A percentile compares a stretch with the other conserved stretches of the same genome.
Evolutionary conservation across 2,888 invertebrate species (phyloP).

Genomic region (Galerucella nymphaeae): DNA sequence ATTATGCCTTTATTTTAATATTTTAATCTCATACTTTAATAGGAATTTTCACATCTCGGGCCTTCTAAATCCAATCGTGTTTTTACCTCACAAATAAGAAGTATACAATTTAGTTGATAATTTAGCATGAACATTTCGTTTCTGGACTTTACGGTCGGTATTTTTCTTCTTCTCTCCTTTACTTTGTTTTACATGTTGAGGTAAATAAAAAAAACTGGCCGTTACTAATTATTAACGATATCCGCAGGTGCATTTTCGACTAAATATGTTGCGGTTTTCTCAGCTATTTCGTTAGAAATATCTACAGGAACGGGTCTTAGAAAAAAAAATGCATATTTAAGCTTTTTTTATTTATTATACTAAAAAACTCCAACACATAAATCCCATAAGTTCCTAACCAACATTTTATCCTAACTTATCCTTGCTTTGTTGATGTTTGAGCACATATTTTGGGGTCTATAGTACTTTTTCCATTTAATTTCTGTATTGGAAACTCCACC

Average conservation of each 20-base stretch:
- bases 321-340: not conserved
- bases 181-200: conserved; percentile 39
- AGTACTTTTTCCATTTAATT: too few species aligned
- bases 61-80: conserved; percentile 16
- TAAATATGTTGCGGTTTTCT: conserved; percentile 50
- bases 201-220: conserved; percentile 39
- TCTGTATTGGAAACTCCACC: too few species aligned
- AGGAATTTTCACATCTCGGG: conserved; percentile 11
- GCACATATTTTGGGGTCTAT: too few species aligned
- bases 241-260: conserved; percentile 51
- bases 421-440: too few species aligned
- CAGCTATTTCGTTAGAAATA: conserved; percentile 44
- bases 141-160: conserved; percentile 25
- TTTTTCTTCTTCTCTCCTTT: conserved; percentile 22
- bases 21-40: conserved; percentile 16
- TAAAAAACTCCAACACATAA: too few species aligned
- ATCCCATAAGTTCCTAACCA: too few species aligned
- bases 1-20: conserved; percentile 1
- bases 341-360: not conserved
- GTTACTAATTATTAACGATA: conserved; percentile 52
- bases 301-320: conserved; percentile 11
- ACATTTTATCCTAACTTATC: too few species aligned
- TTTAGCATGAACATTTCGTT: conserved; percentile 35
- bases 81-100: conserved; percentile 30
- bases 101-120: conserved; percentile 28